Percentiles rank a stretch among this genome's conserved stretches.
Conservation (phyloP, 2,113 vertebrate genomes). For the Oncorhynchus tshawytscha region DNA sequence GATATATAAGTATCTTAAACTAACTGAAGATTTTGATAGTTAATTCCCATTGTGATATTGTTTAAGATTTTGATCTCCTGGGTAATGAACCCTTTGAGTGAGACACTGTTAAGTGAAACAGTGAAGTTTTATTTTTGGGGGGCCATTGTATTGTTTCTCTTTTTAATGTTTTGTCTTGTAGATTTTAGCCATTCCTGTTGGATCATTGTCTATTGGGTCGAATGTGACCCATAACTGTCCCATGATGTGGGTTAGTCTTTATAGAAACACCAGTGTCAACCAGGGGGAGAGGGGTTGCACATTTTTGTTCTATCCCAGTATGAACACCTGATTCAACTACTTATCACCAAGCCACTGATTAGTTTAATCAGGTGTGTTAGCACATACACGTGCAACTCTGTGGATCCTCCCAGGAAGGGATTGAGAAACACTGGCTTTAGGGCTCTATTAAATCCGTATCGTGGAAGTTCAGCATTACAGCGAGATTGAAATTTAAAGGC, state of each 20-base stretch:
- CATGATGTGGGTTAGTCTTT: conserved; percentile 17
- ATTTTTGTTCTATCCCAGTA: too few relatives aligned
- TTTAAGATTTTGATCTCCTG: conserved; percentile 35
- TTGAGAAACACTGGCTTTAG: too few relatives aligned
- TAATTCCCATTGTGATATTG: conserved; percentile 1
- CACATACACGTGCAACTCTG: too few relatives aligned
- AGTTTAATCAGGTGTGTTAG: not conserved
- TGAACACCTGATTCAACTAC: too few relatives aligned
- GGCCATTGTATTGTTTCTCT: conserved; percentile 5
- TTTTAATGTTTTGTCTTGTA: conserved; percentile 18
- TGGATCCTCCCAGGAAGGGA: too few relatives aligned
- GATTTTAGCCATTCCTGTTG: conserved; percentile 15
- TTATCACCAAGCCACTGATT: not conserved
- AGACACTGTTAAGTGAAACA: not conserved
- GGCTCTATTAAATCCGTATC: conserved; percentile 7
- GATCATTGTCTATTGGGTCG: conserved; percentile 30
- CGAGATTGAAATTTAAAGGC: too few relatives aligned
- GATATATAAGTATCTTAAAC: conserved; percentile 2
- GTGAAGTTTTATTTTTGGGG: not conserved
- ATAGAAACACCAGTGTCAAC: conserved; percentile 35
- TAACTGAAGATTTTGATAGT: not conserved
- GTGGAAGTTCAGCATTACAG: too few relatives aligned
- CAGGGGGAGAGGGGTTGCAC: conserved; percentile 33
- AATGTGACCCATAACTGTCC: conserved; percentile 21
- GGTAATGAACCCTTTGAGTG: conserved; percentile 12